Base-by-base conservation (phyloP, 1,140 invertebrate genomes). In the Mizuhopecten yessoensis region DNA sequence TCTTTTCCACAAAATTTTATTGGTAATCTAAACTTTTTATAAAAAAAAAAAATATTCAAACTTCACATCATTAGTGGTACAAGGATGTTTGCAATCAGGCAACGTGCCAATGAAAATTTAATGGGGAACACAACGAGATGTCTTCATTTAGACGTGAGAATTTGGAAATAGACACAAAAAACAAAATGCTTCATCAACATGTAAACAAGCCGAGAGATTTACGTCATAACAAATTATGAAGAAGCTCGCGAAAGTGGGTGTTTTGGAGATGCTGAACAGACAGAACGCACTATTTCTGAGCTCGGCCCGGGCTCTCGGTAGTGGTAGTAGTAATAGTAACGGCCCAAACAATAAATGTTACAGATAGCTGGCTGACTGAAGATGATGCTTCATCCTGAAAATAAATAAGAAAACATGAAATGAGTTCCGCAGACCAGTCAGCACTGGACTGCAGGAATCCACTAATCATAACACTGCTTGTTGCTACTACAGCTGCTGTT, bases 361-460 rank as follows among this genome's bases (percentile, higher is more conserved):
- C 57, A 75, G 57, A 75, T 75, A 75, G 57, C 57, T 75, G 29
- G 57, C 57, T 17, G 3, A 29, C 57, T 17, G 57, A 75, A 75
- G 57, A 75, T 75, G 57, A 75, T n/a, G 57, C 57, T 75, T 17
- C 57, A 29, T 75, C 57, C 57, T 29, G 57, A 75, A 75, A 75
- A 75, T 75, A 75, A 75, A 75, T 75, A 75, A 7, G 57, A 75
- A 75, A 75, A 75, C 57, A 75, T 75, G 57, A 75, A 75, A 75
- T 75, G 57, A 75, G 57, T 75, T 75, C 9, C 29, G 29, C 57
- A 75, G 57, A 45, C 42, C 42, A 75, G 57, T 75, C 29, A 75
- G 57, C 57, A 75, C 57, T 75, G 57, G 57, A 75, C 57, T 75
- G 57, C 29, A 29, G 57, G 57, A 45, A 45, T 45, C 9, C 0